phyloP scores from a whole-genome alignment of 1,140 invertebrate species.

The Aphelinus atriplicis region DNA sequence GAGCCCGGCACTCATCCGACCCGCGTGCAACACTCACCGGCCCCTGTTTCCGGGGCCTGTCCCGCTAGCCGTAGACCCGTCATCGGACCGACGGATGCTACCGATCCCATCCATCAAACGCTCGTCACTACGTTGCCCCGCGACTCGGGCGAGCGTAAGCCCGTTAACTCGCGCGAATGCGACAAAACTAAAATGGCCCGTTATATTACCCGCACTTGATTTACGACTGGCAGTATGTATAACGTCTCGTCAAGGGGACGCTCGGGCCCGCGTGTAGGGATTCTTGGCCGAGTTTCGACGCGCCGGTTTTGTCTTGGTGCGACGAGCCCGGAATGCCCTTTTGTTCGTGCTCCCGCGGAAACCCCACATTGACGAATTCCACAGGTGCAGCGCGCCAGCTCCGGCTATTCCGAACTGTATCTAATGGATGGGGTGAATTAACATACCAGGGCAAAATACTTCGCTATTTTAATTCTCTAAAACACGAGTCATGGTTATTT shows the following conservation, averaged over 20 bases:
- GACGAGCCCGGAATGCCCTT: slow-evolving; percentile 29
- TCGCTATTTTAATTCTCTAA: no score
- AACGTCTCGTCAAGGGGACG: no score
- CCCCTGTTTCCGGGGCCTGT: not conserved
- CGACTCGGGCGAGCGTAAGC: not conserved
- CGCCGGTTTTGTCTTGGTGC: not conserved
- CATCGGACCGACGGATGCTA: slow-evolving; percentile 35
- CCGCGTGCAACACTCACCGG: not conserved
- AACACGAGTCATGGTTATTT: no score
- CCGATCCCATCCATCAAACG: slow-evolving; percentile 35
- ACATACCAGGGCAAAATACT: no score
- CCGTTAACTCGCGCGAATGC: no score
- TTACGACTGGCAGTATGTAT: slow-evolving; percentile 4
- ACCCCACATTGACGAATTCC: no score
- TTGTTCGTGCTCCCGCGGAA: not conserved
- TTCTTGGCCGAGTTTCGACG: slow-evolving; percentile 7
- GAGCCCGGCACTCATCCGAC: slow-evolving; percentile 1
- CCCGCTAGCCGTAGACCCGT: not conserved
- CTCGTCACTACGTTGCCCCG: slow-evolving; percentile 23
- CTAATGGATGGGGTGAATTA: no score
- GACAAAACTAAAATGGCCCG: not conserved
- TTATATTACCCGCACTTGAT: slow-evolving; percentile 13
- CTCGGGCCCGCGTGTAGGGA: not conserved
- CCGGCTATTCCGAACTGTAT: no score
- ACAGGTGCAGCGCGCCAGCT: no score